Conservation (phyloP, 1,140 invertebrate species). For the Drosophila pandora region DNA sequence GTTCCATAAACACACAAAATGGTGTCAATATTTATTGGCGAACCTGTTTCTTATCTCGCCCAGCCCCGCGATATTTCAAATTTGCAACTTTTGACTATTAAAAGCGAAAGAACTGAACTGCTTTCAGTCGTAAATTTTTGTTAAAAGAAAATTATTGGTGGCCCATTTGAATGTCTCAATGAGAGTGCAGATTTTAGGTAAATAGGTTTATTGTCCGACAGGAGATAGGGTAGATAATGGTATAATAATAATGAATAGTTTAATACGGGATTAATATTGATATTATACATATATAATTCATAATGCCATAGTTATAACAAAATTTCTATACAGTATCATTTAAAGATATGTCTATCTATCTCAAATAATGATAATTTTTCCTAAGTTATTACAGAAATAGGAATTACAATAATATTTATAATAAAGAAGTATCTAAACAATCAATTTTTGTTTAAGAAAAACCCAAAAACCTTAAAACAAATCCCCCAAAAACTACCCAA, state of each 20-base stretch:
- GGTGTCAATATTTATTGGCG: conserved; percentile 83
- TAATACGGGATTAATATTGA: too few relatives aligned
- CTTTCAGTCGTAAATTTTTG: conserved; percentile 60
- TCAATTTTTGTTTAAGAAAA: not conserved
- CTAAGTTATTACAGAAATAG: too few relatives aligned
- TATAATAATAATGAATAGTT: too few relatives aligned
- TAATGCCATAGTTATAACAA: too few relatives aligned
- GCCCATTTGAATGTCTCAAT: conserved; percentile 11
- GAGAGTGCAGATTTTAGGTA: conserved; percentile 3
- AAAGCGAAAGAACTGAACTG: conserved; percentile 60
- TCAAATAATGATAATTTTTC: too few relatives aligned
- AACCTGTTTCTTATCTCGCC: conserved; percentile 79
- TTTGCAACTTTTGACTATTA: conserved; percentile 82
- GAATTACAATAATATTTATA: too few relatives aligned
- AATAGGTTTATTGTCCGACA: not conserved
- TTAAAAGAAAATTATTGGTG: conserved; percentile 31
- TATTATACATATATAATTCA: too few relatives aligned
- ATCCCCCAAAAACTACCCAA: not conserved
- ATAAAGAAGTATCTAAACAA: too few relatives aligned
- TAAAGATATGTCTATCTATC: too few relatives aligned
- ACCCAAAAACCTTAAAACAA: conserved; percentile 1
- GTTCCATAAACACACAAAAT: conserved; percentile 64
- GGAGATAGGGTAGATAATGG: not conserved
- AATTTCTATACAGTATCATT: too few relatives aligned
- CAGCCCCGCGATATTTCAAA: conserved; percentile 35